Conservation (phyloP, 2,113 vertebrate species). For the Mystacornis crossleyi region DNA sequence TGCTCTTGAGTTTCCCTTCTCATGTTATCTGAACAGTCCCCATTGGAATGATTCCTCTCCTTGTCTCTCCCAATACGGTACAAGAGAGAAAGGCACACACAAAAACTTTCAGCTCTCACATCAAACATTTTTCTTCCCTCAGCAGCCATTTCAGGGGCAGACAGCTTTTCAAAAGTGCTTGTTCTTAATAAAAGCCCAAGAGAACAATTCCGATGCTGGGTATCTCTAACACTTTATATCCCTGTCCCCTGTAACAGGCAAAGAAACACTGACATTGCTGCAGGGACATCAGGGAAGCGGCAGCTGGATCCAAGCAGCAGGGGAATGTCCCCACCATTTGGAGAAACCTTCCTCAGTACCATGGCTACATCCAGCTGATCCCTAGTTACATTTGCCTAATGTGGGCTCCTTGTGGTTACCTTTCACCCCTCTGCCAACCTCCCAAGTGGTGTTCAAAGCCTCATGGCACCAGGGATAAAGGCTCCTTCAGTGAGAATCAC, state of each 20-base stretch:
- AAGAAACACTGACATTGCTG: background rate
- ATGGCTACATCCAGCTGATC: background rate
- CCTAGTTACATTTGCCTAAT: background rate
- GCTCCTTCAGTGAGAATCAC: background rate
- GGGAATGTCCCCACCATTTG: fast-evolving
- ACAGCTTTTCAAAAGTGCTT: background rate
- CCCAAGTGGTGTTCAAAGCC: background rate
- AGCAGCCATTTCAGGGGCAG: background rate
- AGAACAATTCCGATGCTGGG: background rate
- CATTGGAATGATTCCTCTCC: background rate
- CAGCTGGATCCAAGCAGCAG: background rate
- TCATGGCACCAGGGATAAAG: background rate
- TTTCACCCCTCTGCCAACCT: background rate
- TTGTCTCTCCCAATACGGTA: background rate
- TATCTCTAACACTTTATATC: background rate
- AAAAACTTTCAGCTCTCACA: background rate
- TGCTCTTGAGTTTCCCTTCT: background rate
- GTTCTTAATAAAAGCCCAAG: background rate
- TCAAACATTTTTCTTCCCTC: background rate
- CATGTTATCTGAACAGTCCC: background rate
- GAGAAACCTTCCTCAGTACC: background rate
- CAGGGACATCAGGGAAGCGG: background rate
- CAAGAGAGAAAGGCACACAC: fast-evolving
- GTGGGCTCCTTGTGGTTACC: background rate
- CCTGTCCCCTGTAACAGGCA: background rate